These are phyloP conservation scores for Norana najaformis DNA, from an alignment of 2,888 invertebrate genomes.

Conservation along the genomic window DNA sequence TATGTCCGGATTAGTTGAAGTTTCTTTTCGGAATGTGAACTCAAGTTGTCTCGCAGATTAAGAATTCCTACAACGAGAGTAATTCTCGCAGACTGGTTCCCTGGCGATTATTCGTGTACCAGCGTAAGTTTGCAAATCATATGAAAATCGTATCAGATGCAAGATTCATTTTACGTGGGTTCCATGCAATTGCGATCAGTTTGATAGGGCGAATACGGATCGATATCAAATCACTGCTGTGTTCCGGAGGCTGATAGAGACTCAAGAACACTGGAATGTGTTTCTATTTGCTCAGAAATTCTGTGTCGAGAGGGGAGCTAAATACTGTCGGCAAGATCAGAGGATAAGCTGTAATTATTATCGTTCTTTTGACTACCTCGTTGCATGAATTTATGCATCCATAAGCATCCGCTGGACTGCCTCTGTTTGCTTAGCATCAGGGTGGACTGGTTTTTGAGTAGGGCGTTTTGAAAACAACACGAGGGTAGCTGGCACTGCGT, in stretches of 20 bases:
- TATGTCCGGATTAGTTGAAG: no score
- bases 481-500: background rate
- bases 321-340: background rate
- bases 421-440: background rate
- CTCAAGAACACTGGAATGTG: background rate
- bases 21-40: no score
- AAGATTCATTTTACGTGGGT: background rate
- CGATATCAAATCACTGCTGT: background rate
- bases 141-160: no score
- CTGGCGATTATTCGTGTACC: no score
- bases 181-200: background rate
- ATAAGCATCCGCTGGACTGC: background rate
- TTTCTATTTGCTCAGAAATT: background rate
- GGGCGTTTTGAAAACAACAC: background rate
- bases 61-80: no score
- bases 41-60: no score
- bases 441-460: background rate
- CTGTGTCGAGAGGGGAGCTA: background rate
- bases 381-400: conserved; percentile 7
- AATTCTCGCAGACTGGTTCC: no score
- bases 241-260: background rate
- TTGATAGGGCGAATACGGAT: background rate
- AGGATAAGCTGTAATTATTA: background rate
- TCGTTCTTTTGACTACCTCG: background rate
- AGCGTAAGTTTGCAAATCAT: background rate